Base-by-base conservation (phyloP, 2,888 invertebrate species). In the Ophioninae sp. region DNA sequence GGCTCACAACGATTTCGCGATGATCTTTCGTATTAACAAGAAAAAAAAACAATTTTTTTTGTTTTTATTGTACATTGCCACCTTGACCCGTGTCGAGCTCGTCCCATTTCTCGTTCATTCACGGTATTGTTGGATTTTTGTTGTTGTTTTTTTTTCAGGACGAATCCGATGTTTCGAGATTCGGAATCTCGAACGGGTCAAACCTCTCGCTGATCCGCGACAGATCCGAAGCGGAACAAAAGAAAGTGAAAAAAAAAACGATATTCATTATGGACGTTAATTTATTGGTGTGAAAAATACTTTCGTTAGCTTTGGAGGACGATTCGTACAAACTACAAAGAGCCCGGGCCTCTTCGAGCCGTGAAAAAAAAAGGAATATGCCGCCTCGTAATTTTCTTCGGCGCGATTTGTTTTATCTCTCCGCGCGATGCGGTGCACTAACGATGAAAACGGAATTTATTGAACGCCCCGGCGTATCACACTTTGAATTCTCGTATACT, bases 31-130 rank as follows among this genome's bases (percentile, higher is more conserved):
- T 69, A 51, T 51, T 37, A 2, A 61, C 20, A 61, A 65, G 13
- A 65, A 56, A 69, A 56, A 30, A 67, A 65, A 65, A 65, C 20
- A 1, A 9, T n/a, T 75, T 86, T 84, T 85, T 87, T 75, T 86
- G 83, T 85, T 87, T 17, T 89, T 90, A 90, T 91, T 91, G 90
- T 91, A 91, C 89, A 89, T 88, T 89, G 89, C 88, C 89, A 88
- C 88, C 89, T 88, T 88, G 89, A 89, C 86, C 65, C 78, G 79
- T 75, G 82, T 72, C 71, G 87, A 84, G 82, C 84, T 81, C 85
- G 83, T 30, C 30, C 30, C 30, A 30, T 30, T 30, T 30, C 81
- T 44, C 39, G 17, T 58, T 37, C 71, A 39, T n/a, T 30, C 23
- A 30, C 17, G 51, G 17, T 51, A 9, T 5, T 22, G n/a, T 59